These are phyloP conservation scores for Sebastes variabilis DNA, from an alignment of 2,797 vertebrate genomes.

Conservation along the genomic window DNA sequence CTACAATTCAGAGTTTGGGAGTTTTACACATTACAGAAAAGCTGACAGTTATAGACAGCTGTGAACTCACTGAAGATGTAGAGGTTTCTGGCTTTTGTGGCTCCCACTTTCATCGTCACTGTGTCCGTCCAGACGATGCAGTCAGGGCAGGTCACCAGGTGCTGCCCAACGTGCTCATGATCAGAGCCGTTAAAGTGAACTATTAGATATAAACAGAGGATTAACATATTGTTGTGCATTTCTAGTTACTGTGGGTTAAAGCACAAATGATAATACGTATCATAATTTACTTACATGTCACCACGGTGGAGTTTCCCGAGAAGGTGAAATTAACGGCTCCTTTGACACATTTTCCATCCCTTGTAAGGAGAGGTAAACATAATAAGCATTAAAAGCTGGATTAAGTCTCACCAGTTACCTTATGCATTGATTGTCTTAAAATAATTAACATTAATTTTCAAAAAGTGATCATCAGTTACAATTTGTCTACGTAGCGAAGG, in stretches of 20 bases:
- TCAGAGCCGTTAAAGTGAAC: constrained; percentile 20
- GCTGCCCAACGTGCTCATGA: not conserved
- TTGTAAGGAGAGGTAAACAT: not conserved
- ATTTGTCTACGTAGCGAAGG: constrained; percentile 26
- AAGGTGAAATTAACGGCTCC: not conserved
- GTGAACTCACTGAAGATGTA: constrained; percentile 55
- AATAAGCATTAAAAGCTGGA: not conserved
- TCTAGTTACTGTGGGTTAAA: not conserved
- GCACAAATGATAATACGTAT: not conserved
- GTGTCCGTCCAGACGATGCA: constrained; percentile 48
- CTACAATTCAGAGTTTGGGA: not conserved
- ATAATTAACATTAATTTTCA: not conserved
- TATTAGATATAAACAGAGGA: not conserved
- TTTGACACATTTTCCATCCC: constrained; percentile 9
- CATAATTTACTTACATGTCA: constrained; percentile 36
- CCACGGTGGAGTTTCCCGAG: not conserved
- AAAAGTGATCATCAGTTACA: constrained; percentile 23
- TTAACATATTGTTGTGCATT: not conserved
- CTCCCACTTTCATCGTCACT: rapidly evolving
- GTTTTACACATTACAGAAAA: not conserved
- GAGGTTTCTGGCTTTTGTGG: constrained; percentile 10
- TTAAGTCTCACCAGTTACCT: not conserved
- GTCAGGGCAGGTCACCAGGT: constrained; percentile 48
- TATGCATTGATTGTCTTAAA: not conserved
- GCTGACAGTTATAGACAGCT: not conserved